These are phyloP conservation scores for Andricus quercusramuli DNA, from an alignment of 2,888 invertebrate genomes.

Conservation along the genomic window DNA sequence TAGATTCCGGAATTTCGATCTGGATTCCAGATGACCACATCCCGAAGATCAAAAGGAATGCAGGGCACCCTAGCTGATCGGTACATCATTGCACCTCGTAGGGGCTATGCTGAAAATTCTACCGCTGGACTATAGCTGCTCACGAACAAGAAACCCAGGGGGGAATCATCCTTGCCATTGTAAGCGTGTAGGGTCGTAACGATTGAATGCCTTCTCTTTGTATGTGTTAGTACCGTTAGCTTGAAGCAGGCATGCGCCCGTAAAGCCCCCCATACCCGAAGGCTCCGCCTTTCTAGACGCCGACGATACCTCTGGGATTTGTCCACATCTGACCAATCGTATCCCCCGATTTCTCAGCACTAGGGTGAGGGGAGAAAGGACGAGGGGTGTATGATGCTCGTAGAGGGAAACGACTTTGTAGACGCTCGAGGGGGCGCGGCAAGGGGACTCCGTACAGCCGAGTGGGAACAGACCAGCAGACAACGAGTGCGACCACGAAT, in stretches of 20 bases:
- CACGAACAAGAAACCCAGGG: slow-evolving; percentile 45
- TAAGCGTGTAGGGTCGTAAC: slow-evolving; percentile 56
- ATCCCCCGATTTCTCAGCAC: background rate
- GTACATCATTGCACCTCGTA: slow-evolving; percentile 54
- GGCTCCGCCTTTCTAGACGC: slow-evolving; percentile 68
- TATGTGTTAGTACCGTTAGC: slow-evolving; percentile 67
- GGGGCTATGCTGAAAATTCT: slow-evolving; percentile 59
- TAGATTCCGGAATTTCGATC: background rate
- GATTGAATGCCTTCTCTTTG: slow-evolving; percentile 60
- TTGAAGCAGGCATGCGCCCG: slow-evolving; percentile 72
- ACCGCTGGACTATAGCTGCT: slow-evolving; percentile 58
- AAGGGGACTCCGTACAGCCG: slow-evolving; percentile 54
- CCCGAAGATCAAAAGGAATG: slow-evolving; percentile 16
- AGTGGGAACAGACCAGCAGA: slow-evolving; percentile 56
- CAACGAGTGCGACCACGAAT: slow-evolving; percentile 68
- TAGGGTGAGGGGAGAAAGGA: slow-evolving; percentile 34
- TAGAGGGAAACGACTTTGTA: slow-evolving; percentile 8
- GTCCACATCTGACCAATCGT: slow-evolving; percentile 71
- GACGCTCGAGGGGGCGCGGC: slow-evolving; percentile 49
- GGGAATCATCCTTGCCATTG: slow-evolving; percentile 42
- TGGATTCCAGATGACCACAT: background rate
- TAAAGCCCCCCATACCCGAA: slow-evolving; percentile 58
- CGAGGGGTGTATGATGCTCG: slow-evolving; percentile 4
- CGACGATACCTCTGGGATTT: slow-evolving; percentile 76
- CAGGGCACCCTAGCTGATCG: slow-evolving; percentile 46